These are phyloP conservation scores for Camponotus fellah DNA, from an alignment of 2,888 invertebrate genomes.

Conservation along the genomic window DNA sequence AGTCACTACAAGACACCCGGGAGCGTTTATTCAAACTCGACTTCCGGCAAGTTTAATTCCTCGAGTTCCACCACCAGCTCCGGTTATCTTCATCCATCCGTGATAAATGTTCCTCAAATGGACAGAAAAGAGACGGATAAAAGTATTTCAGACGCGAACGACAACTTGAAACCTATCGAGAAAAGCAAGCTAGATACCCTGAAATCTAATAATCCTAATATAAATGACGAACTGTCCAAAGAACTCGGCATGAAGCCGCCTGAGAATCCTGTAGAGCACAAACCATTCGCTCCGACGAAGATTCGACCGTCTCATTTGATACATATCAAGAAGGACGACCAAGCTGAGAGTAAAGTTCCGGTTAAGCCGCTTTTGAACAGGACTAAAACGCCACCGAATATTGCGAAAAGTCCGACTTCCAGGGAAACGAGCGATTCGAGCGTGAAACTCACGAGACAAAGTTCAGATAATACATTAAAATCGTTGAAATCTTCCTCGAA, in stretches of 20 bases:
- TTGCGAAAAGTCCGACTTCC: constrained; percentile 65
- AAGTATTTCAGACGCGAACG: constrained; percentile 26
- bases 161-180: constrained; percentile 48
- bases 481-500: constrained; percentile 68
- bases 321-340: constrained; percentile 66
- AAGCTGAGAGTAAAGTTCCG: constrained; percentile 72
- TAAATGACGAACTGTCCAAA: constrained; percentile 78
- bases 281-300: constrained; percentile 73
- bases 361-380: constrained; percentile 77
- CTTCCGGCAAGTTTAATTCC: constrained; percentile 87
- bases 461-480: constrained; percentile 66
- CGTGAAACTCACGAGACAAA: constrained; percentile 62
- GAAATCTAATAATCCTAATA: constrained; percentile 73
- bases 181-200: constrained; percentile 69
- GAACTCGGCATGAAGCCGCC: constrained; percentile 78
- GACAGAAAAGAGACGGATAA: constrained; percentile 67
- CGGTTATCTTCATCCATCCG: constrained; percentile 91
- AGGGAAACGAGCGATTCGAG: constrained; percentile 62
- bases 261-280: constrained; percentile 67
- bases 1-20: constrained; percentile 87
- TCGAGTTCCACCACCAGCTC: constrained; percentile 90
- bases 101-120: constrained; percentile 89
- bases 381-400: constrained; percentile 77
- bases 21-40: constrained; percentile 89
- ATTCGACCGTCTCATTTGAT: constrained; percentile 71